phyloP scores from a whole-genome alignment of 2,888 invertebrate species.

The Lepidonotus clava region DNA sequence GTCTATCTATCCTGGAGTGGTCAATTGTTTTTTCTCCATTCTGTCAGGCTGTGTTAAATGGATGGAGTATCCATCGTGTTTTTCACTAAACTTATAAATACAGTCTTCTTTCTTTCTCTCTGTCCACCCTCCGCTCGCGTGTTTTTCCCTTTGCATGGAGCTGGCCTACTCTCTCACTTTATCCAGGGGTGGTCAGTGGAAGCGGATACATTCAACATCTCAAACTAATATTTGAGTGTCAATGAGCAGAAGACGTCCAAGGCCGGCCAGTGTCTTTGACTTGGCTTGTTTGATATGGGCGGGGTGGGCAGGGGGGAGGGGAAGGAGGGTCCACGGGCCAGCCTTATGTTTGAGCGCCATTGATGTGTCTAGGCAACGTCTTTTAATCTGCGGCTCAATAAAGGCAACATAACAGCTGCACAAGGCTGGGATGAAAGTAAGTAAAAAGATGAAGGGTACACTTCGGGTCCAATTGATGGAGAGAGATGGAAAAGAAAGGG shows the following conservation, averaged over 20 bases:
- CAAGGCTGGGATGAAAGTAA: constrained; percentile 39
- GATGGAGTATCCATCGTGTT: too few relatives aligned
- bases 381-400: constrained; percentile 51
- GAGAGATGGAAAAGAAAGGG: neutral
- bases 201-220: constrained; percentile 13
- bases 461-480: constrained; percentile 24
- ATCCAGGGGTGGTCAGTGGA: neutral
- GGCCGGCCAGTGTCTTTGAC: constrained; percentile 22
- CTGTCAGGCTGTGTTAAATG: too few relatives aligned
- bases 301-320: neutral
- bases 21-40: too few relatives aligned
- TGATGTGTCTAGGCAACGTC: constrained; percentile 43
- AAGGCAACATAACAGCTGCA: constrained; percentile 53
- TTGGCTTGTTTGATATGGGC: constrained; percentile 19
- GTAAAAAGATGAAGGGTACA: constrained; percentile 50
- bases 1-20: too few relatives aligned
- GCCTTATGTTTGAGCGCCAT: constrained; percentile 45
- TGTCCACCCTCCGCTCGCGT: too few relatives aligned
- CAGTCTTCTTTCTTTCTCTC: too few relatives aligned
- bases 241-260: neutral
- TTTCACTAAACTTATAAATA: too few relatives aligned
- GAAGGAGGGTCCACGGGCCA: neutral
- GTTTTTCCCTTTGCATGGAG: too few relatives aligned
- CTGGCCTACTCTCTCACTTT: too few relatives aligned
- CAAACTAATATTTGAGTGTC: constrained; percentile 22